phyloP scores from a whole-genome alignment of 1,140 invertebrate species.

The Drosophila athabasca region DNA sequence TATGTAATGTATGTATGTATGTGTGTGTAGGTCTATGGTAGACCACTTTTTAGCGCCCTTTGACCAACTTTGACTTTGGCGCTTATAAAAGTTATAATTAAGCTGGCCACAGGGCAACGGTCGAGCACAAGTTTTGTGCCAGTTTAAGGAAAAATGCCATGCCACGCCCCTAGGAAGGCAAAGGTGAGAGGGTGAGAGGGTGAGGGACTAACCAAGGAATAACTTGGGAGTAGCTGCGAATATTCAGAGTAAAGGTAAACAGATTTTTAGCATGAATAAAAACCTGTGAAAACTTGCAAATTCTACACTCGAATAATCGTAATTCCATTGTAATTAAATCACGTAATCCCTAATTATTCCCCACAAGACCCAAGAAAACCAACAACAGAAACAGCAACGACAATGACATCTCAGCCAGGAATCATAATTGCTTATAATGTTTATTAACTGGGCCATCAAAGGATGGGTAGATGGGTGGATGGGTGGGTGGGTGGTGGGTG shows the following conservation, averaged over 20 bases:
- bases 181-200: too few species aligned
- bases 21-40: constrained; percentile 40
- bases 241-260: too few species aligned
- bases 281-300: too few species aligned
- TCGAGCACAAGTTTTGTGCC: constrained; percentile 25
- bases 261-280: too few species aligned
- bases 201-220: too few species aligned
- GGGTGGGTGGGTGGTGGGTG: constrained; percentile 1
- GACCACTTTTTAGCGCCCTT: constrained; percentile 60
- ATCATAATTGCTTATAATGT: constrained; percentile 78
- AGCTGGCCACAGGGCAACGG: constrained; percentile 32
- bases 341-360: too few species aligned
- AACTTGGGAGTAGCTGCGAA: too few species aligned
- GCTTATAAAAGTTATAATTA: constrained; percentile 67
- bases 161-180: neutral
- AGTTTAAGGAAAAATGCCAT: constrained; percentile 8
- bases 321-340: too few species aligned
- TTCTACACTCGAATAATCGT: too few species aligned
- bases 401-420: constrained; percentile 55
- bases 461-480: neutral
- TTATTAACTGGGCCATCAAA: constrained; percentile 77
- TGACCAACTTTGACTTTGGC: constrained; percentile 55
- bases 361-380: constrained; percentile 8
- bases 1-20: constrained; percentile 19
- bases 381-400: constrained; percentile 17